A percentile compares a stretch with the other conserved stretches of the same genome.
Evolutionary conservation across 2,797 vertebrate species (phyloP).

Genomic region (Aplochiton taeniatus): DNA sequence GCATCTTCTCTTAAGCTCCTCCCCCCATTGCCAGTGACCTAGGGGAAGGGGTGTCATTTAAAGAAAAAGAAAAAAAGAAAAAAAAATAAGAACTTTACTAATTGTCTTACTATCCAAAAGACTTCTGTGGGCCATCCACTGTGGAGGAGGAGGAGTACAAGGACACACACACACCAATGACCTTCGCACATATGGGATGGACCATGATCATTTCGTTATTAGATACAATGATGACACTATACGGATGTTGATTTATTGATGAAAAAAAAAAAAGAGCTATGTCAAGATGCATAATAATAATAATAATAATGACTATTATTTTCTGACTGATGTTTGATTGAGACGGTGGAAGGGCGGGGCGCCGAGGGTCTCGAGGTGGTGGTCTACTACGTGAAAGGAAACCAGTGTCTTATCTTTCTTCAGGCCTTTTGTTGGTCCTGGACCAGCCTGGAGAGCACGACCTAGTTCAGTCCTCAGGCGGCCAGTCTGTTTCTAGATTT

Average conservation of each 20-base stretch:
- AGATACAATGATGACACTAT: conserved; percentile 70
- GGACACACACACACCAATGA: conserved; percentile 67
- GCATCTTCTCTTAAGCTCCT: conserved; percentile 92
- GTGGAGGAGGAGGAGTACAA: conserved; percentile 31
- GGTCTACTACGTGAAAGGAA: conserved; percentile 63
- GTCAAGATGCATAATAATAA: conserved; percentile 62
- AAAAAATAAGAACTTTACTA: conserved; percentile 16
- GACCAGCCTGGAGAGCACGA: conserved; percentile 28
- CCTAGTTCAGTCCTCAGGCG: conserved; percentile 34
- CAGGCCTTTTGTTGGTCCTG: conserved; percentile 71
- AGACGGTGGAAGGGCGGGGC: conserved; percentile 42
- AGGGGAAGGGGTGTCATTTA: neutral
- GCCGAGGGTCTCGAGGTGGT: conserved; percentile 51
- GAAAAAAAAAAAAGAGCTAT: conserved; percentile 59
- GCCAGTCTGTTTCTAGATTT: conserved; percentile 58
- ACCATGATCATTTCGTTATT: conserved; percentile 72
- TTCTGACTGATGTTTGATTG: conserved; percentile 62
- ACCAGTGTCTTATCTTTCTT: conserved; percentile 81
- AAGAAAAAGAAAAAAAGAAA: conserved; percentile 2
- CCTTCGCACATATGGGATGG: conserved; percentile 63
- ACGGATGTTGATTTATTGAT: conserved; percentile 72
- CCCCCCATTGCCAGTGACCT: neutral
- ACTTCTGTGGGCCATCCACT: conserved; percentile 42
- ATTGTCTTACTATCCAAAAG: conserved; percentile 33
- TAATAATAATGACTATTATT: conserved; percentile 51